Percentiles rank a stretch among this genome's conserved stretches.
These are phyloP conservation scores for Andrena trimmerana DNA, from an alignment of 2,888 invertebrate species.

Conservation along the genomic window DNA sequence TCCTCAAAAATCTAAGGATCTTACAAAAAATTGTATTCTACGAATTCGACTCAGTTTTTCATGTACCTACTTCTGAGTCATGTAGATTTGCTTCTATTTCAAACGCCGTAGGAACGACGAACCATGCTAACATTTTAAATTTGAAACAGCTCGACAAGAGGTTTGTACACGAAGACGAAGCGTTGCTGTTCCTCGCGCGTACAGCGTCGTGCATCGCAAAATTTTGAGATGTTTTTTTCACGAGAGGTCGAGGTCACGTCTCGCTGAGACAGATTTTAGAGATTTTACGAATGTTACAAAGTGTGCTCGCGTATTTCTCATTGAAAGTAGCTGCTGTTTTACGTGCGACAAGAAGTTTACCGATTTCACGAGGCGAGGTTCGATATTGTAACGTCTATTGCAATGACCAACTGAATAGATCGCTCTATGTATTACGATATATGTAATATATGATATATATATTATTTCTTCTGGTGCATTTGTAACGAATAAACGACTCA, in stretches of 20 bases:
- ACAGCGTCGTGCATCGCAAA: slow-evolving; percentile 16
- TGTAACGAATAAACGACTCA: slow-evolving; percentile 65
- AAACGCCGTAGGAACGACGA: not conserved
- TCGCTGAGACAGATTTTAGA: slow-evolving; percentile 54
- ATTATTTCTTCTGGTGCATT: slow-evolving; percentile 64
- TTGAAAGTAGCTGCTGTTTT: slow-evolving; percentile 59
- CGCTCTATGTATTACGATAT: slow-evolving; percentile 56
- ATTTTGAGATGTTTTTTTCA: slow-evolving; percentile 51
- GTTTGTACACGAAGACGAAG: slow-evolving; percentile 17
- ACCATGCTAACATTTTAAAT: not conserved
- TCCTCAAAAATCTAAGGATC: too few species aligned
- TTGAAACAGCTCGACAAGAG: not conserved
- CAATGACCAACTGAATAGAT: slow-evolving; percentile 70
- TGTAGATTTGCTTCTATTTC: not conserved
- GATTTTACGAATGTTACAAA: slow-evolving; percentile 48
- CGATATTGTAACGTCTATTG: slow-evolving; percentile 43
- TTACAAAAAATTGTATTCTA: too few species aligned
- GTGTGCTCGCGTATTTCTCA: slow-evolving; percentile 43
- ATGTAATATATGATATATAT: not conserved
- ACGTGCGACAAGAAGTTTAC: slow-evolving; percentile 18
- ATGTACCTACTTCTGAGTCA: too few species aligned
- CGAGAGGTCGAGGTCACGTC: slow-evolving; percentile 25
- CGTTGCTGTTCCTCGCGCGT: slow-evolving; percentile 42
- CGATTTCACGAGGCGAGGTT: slow-evolving; percentile 21
- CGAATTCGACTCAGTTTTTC: too few species aligned